phyloP scores from a whole-genome alignment of 92 coral and sea anemone species.

The Metridium senile region DNA sequence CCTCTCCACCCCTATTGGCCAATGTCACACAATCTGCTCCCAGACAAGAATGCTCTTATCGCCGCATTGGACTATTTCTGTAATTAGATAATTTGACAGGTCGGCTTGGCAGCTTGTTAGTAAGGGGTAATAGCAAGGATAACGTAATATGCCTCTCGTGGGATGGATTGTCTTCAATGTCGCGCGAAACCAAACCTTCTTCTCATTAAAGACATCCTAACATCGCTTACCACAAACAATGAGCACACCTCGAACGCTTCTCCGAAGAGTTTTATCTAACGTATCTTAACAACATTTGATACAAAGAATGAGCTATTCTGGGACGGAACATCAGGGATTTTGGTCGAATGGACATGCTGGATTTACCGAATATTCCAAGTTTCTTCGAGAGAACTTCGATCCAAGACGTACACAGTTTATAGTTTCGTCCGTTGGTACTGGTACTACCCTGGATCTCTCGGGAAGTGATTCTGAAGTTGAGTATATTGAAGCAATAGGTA shows the following conservation, averaged over 20 bases:
- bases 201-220: background rate
- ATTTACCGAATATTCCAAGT: slow-evolving; percentile 25
- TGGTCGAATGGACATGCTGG: slow-evolving; percentile 27
- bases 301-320: slow-evolving; percentile 12
- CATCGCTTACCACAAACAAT: background rate
- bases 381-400: slow-evolving; percentile 25
- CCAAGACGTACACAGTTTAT: slow-evolving; percentile 9
- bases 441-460: slow-evolving; percentile 32
- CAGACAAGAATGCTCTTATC: slow-evolving; percentile 54
- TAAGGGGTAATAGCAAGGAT: slow-evolving; percentile 45
- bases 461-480: slow-evolving; percentile 78
- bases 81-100: slow-evolving; percentile 95
- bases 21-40: slow-evolving; percentile 2
- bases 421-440: slow-evolving; percentile 7
- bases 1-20: slow-evolving; percentile 1
- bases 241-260: background rate
- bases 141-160: slow-evolving; percentile 11
- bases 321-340: slow-evolving; percentile 4
- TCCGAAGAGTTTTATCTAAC: background rate
- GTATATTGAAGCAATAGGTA: slow-evolving; percentile 78
- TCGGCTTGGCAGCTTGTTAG: slow-evolving; percentile 91
- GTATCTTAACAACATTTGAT: background rate
- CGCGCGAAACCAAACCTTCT: background rate
- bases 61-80: slow-evolving; percentile 45
- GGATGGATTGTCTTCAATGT: background rate